These are phyloP conservation scores for Pseudochirops cupreus DNA, from an alignment of 2,797 vertebrate species.

Conservation along the genomic window DNA sequence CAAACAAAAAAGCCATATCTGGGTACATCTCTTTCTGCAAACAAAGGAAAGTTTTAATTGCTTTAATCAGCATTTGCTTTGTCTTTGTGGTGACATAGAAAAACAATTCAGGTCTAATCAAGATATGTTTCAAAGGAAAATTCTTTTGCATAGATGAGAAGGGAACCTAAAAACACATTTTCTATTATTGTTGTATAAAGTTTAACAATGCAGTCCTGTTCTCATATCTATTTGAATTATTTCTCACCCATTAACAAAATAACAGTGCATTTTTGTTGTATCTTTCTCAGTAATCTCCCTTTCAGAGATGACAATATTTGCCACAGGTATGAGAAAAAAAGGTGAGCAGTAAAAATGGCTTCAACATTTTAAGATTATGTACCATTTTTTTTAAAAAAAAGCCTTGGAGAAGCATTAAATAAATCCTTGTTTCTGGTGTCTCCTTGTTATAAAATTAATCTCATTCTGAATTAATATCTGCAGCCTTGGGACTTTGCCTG, in stretches of 20 bases:
- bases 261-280: slow-evolving; percentile 70
- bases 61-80: slow-evolving; percentile 98
- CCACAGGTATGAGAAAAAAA: slow-evolving; percentile 71
- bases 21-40: slow-evolving; percentile 90
- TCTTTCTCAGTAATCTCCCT: slow-evolving; percentile 78
- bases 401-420: slow-evolving; percentile 49
- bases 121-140: slow-evolving; percentile 92
- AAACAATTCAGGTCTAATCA: slow-evolving; percentile 93
- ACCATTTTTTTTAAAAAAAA: slow-evolving; percentile 50
- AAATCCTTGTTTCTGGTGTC: slow-evolving; percentile 45
- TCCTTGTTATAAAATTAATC: slow-evolving; percentile 41
- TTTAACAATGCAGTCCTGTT: slow-evolving; percentile 73
- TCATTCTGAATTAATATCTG: slow-evolving; percentile 43
- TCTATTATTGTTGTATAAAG: slow-evolving; percentile 78
- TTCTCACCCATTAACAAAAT: slow-evolving; percentile 78
- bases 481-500: slow-evolving; percentile 10
- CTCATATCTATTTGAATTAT: slow-evolving; percentile 76
- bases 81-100: slow-evolving; percentile 94
- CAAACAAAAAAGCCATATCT: slow-evolving; percentile 93
- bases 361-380: slow-evolving; percentile 31
- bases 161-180: slow-evolving; percentile 75
- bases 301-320: slow-evolving; percentile 68
- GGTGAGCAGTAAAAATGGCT: slow-evolving; percentile 58
- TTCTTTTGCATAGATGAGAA: slow-evolving; percentile 77
- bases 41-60: slow-evolving; percentile 99